Conservation (phyloP, 2,888 invertebrate genomes). For the Latrodectus elegans region DNA sequence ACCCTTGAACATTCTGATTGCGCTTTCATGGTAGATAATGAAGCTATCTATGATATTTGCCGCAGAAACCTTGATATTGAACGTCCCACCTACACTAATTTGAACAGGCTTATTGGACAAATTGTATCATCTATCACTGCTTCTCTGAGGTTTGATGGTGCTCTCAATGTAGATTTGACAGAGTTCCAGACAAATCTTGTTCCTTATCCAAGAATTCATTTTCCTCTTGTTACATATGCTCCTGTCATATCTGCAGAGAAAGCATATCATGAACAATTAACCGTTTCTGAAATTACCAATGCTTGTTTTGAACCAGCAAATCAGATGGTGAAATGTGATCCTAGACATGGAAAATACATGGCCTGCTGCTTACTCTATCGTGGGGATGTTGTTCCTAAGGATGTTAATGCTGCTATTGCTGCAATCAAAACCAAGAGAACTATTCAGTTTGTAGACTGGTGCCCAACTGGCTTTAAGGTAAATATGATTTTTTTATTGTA, state of each 20-base stretch:
- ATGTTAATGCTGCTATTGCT: slow-evolving; percentile 76
- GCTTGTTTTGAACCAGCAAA: slow-evolving; percentile 77
- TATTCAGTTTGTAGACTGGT: slow-evolving; percentile 94
- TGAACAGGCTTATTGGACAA: slow-evolving; percentile 78
- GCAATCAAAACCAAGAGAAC: slow-evolving; percentile 77
- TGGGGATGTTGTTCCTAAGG: slow-evolving; percentile 78
- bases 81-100: slow-evolving; percentile 94
- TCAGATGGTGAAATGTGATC: slow-evolving; percentile 73
- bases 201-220: slow-evolving; percentile 94
- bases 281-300: slow-evolving; percentile 76
- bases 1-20: slow-evolving; percentile 72
- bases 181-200: slow-evolving; percentile 90
- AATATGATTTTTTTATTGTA: not conserved
- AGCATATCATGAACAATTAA: slow-evolving; percentile 76
- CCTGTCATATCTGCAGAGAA: slow-evolving; percentile 76
- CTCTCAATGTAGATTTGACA: slow-evolving; percentile 88
- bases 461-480: slow-evolving; percentile 90
- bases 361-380: slow-evolving; percentile 75
- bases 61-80: slow-evolving; percentile 95
- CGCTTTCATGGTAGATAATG: slow-evolving; percentile 78
- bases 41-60: slow-evolving; percentile 81
- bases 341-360: slow-evolving; percentile 72
- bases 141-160: slow-evolving; percentile 93
- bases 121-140: slow-evolving; percentile 85
- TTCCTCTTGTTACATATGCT: slow-evolving; percentile 81